These are phyloP conservation scores for Philereme vetulata DNA, from an alignment of 2,888 invertebrate species.

Conservation along the genomic window DNA sequence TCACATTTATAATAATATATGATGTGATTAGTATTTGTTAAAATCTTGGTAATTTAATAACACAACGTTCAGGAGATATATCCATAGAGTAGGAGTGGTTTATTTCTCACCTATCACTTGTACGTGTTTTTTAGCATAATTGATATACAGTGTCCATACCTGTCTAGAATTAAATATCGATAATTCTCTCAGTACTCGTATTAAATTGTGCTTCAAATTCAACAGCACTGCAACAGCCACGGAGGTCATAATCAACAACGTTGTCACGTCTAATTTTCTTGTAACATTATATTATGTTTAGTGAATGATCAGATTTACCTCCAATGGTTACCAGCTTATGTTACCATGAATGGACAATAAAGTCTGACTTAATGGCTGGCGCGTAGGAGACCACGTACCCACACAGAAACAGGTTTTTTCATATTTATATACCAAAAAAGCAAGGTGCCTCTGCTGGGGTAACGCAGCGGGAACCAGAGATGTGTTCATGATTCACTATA, in stretches of 20 bases:
- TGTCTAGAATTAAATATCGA: constrained; percentile 8
- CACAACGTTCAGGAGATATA: no score
- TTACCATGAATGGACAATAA: constrained; percentile 77
- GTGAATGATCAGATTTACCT: constrained; percentile 54
- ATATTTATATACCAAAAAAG: constrained; percentile 69
- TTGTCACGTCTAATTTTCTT: constrained; percentile 29
- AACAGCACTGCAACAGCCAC: constrained; percentile 10
- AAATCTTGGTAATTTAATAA: no score
- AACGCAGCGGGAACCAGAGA: constrained; percentile 67
- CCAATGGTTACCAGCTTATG: constrained; percentile 64
- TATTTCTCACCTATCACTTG: no score
- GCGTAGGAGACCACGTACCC: constrained; percentile 64
- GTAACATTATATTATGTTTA: constrained; percentile 51
- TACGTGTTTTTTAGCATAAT: no score
- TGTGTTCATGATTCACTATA: constrained; percentile 61
- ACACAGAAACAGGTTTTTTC: constrained; percentile 47
- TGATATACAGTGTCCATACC: neutral
- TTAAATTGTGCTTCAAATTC: constrained; percentile 12
- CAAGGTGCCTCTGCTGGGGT: constrained; percentile 66
- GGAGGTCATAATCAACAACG: constrained; percentile 21
- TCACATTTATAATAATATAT: no score
- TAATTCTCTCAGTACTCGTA: constrained; percentile 4
- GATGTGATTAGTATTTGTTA: no score
- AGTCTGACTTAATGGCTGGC: constrained; percentile 68
- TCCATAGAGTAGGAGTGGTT: no score